Evolutionary conservation across 1,140 invertebrate genomes (phyloP), one percentile per base, ranked within the genome.

Genomic region (Zaprionus ghesquierei): DNA sequence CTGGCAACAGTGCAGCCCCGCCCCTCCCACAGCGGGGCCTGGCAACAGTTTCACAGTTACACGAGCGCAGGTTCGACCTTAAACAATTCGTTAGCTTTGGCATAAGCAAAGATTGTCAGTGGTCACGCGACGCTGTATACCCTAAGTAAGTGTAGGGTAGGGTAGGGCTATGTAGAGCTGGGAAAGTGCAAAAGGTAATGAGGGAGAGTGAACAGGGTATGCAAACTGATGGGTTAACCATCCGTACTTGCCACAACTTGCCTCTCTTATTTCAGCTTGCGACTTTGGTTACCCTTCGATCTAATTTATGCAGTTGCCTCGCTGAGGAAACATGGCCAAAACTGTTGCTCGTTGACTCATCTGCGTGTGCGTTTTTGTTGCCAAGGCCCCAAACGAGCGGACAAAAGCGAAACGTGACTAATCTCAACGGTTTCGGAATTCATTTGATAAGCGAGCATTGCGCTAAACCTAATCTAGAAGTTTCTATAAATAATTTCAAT

Each of bases 21-120:
- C 20, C 6, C 29, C 27, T 5, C 27, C 25, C 46, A 44, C 27
- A 41, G 41, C 46, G 55, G 33, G 60, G 22, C 61, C 18, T 65
- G 70, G 70, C 38, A 73, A 73, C 64, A 73, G 64, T 73, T 73
- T 69, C 64, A 73, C 64, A 73, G 70, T 73, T 73, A 29, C n/a
- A 31, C 49, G 33, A 27, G 31, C 38, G 33, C 22, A 63, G 53
- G 31, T 63, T 50, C 55, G 70, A 73, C 70, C 64, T 69, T 73
- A 68, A 73, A 73, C 64, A 54, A 60, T 68, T 54, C 55, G 63
- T 49, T 46, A 22, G 35, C n/a, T 61, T 73, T 29, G 56, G 55
- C 54, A n/a, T n/a, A 68, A 68, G 59, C 70, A 61, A 38, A 60
- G 56, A 53, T 55, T 73, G 50, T 55, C 69, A 13, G 33, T 54